Base-by-base conservation (phyloP, 1,140 invertebrate species). In the Scylla paramamosain region DNA sequence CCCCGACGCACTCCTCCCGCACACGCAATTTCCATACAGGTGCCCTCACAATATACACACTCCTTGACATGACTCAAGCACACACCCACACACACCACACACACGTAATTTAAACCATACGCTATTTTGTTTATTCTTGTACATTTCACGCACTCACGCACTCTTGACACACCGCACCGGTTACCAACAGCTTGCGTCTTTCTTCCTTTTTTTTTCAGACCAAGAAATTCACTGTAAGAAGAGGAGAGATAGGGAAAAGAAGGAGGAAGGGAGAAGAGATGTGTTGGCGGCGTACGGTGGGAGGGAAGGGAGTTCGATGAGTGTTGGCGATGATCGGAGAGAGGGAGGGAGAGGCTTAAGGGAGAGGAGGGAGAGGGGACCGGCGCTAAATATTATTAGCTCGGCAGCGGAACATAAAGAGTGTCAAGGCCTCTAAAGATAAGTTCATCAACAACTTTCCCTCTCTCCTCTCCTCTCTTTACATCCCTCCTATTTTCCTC, bases 221-320 rank as follows among this genome's bases (percentile, higher is more conserved):
- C 39, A 39, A 39, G 39, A 39, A 39, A n/a, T n/a, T n/a, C n/a
- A n/a, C n/a, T n/a, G n/a, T n/a, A 1, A 32, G 88, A 7, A 46
- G 1, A 20, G 28, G 87, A 89, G 28, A 89, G 87, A 29, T 7
- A 89, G 28, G 39, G 28, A 29, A 39, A 89, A 39, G 39, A 39
- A 90, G 88, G 46, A 31, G 32, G 88, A 90, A 45, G 46, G 31
- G 46, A 90, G 88, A 90, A 45, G 46, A 45, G 46, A 45, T 39
- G 88, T 39, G 28, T 39, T 31, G 46, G 88, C 31, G 88, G 46
- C 31, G 46, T 20, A 90, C 12, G 32, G 88, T 31, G 88, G 32
- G 88, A 90, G 88, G 32, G 88, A 90, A n/a, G 45, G 88, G 25
- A 39, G 39, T 1, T 39, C 39, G 29, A 29, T 32, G 16, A 46